Base-by-base conservation (phyloP, 2,797 vertebrate species). In the Etheostoma perlongum region DNA sequence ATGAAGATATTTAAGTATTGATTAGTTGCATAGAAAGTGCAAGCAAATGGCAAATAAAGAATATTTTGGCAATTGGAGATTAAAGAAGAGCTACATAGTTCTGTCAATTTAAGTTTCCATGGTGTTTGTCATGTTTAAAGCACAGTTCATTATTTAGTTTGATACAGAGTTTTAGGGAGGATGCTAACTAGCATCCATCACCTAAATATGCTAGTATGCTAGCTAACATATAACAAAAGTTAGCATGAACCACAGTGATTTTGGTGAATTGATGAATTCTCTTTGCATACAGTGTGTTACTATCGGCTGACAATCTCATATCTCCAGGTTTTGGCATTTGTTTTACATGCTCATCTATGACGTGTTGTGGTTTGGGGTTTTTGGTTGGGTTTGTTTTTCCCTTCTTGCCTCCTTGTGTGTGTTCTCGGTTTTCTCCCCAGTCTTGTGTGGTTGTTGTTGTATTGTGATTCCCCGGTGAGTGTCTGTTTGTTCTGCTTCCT, bases 41-140 rank as follows among this genome's bases (percentile, higher is more conserved):
- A 44, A 63, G 40, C 7, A 42, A 5, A 63, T 84, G 78, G 78
- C 82, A 84, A 72, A 67, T 44, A 40, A 67, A 44, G 44, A 69
- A 72, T 2, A 62, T 84, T 46, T 89, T 89, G 85, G 83, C 88
- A 76, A 74, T 11, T 15, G 25, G 51, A 75, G 46, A n/a, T 63
- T 11, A 13, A 82, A 19, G 63, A 82, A 14, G 52, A 79, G 82
- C 79, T 83, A 82, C 82, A 18, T 14, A 1, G 49, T 74, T 73
- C 21, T 66, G 44, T 11, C 36, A 78, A 67, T 74, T 68, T 72
- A 78, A 33, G 40, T 71, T 75, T 76, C 10, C 60, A 58, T 27
- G 7, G 44, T 12, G 48, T 21, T 2, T 6, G n/a, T 76, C 55
- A 49, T 10, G 44, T 80, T 10, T 4, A 6, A 55, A 19, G 62